Base-by-base conservation (phyloP, 2,113 vertebrate genomes). In the Rallus limicola region DNA sequence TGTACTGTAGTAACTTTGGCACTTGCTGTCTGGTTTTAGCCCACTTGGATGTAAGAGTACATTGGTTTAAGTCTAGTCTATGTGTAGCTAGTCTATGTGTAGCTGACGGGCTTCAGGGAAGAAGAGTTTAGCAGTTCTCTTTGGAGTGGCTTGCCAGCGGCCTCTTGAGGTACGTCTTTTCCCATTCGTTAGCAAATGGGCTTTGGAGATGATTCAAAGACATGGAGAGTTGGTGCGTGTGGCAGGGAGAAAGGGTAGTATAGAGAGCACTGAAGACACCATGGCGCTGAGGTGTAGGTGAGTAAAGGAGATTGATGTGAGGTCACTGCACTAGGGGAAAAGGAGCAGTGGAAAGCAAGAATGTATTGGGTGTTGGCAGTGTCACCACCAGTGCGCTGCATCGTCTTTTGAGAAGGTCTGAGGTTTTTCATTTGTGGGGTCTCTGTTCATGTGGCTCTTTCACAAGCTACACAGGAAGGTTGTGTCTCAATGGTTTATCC, bases 341-440 rank as follows among this genome's bases (percentile, higher is more conserved):
- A 44, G 28, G 5, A 15, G 10, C 26, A 55, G 13, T 46, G 42
- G 44, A 75, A 82, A 88, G 44, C 15, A 60, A 33, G 52, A 87
- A 28, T 67, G 70, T 21, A 13, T 14, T 85, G 19, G 6, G 64
- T 79, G 42, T 88, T 31, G 63, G 17, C 67, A 75, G 9, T 4
- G 5, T 82, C 0, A 0, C 42, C 50, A 11, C 21, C 16, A 36
- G 7, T 46, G 21, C 5, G 5, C 36, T 68, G 14, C 13, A 28
- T 77, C 71, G 46, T 55, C 46, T 63, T 71, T 46, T n/a, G 76
- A 3, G 18, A 71, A 50, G 33, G 33, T 91, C 29, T 14, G 16
- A 74, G 74, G 40, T 63, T 94, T 84, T 87, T 70, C 52, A 40
- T 16, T 76, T 64, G 9, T 13, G 10, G 72, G 46, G 18, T 92